These are phyloP conservation scores for Hedychridium roseum DNA, from an alignment of 2,888 invertebrate genomes.

Conservation along the genomic window DNA sequence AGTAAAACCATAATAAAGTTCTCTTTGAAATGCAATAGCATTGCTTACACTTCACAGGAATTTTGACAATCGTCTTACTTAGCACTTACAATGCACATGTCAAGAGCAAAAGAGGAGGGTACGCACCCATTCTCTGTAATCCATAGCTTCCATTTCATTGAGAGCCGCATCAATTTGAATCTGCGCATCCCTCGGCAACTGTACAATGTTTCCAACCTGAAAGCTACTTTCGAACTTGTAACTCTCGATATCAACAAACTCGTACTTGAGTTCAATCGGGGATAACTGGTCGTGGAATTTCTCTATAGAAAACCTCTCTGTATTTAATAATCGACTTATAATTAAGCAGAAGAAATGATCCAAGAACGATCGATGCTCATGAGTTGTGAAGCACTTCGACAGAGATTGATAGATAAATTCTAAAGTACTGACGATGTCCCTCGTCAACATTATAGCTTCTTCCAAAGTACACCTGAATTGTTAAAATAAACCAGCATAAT, in stretches of 20 bases:
- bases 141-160: conserved; percentile 89
- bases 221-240: conserved; percentile 72
- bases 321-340: conserved; percentile 66
- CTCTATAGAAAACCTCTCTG: too few species aligned
- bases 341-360: conserved; percentile 74
- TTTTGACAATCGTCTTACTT: too few species aligned
- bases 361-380: conserved; percentile 68
- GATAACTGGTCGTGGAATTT: too few species aligned
- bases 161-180: conserved; percentile 87
- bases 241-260: conserved; percentile 28
- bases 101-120: too few species aligned
- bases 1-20: too few species aligned
- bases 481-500: conserved; percentile 39
- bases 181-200: conserved; percentile 78
- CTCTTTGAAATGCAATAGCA: too few species aligned
- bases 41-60: too few species aligned
- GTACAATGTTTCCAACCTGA: conserved; percentile 72
- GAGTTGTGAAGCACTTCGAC: conserved; percentile 66
- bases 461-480: conserved; percentile 55
- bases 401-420: conserved; percentile 71
- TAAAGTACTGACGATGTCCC: conserved; percentile 66
- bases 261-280: too few species aligned
- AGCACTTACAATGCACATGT: too few species aligned
- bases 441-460: conserved; percentile 61
- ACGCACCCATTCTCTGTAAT: conserved; percentile 91